Evolutionary conservation across 2,888 invertebrate species (phyloP).

Genomic region (Ctenicera cuprea): DNA sequence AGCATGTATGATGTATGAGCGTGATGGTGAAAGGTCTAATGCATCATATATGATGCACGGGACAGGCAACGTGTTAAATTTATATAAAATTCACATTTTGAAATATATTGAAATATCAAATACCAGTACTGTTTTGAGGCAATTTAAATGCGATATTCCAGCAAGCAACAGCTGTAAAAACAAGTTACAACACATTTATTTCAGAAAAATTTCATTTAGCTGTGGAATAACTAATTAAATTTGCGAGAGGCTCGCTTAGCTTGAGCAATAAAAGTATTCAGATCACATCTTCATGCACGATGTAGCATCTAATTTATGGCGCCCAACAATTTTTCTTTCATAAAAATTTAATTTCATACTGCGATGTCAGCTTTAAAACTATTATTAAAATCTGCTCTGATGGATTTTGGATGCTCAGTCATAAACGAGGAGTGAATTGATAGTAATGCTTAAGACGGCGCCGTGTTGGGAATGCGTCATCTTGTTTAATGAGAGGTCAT

Average conservation of each 20-base stretch:
- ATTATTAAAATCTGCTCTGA: constrained; percentile 22
- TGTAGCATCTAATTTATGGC: constrained; percentile 1
- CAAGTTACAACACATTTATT: neutral
- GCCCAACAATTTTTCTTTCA: constrained; percentile 13
- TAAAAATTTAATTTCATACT: neutral
- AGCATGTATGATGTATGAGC: too few relatives aligned
- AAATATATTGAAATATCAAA: too few relatives aligned
- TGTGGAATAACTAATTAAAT: constrained; percentile 2
- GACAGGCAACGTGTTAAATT: too few relatives aligned
- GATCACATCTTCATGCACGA: constrained; percentile 11
- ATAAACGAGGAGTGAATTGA: constrained; percentile 26
- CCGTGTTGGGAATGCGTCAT: constrained; percentile 14
- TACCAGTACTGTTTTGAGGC: too few relatives aligned
- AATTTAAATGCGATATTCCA: too few relatives aligned
- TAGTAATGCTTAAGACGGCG: constrained; percentile 24
- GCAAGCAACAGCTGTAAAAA: neutral
- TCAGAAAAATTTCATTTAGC: constrained; percentile 3
- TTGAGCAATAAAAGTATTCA: constrained; percentile 10
- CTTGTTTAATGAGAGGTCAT: constrained; percentile 12
- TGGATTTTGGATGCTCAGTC: constrained; percentile 22
- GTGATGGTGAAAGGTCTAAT: too few relatives aligned
- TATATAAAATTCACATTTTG: too few relatives aligned
- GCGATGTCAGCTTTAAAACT: constrained; percentile 1
- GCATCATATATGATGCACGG: too few relatives aligned
- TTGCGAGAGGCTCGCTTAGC: neutral